Evolutionary conservation across 2,888 invertebrate species (phyloP), one percentile per base, ranked within the genome.

Genomic region (Hydropsyche betteni): DNA sequence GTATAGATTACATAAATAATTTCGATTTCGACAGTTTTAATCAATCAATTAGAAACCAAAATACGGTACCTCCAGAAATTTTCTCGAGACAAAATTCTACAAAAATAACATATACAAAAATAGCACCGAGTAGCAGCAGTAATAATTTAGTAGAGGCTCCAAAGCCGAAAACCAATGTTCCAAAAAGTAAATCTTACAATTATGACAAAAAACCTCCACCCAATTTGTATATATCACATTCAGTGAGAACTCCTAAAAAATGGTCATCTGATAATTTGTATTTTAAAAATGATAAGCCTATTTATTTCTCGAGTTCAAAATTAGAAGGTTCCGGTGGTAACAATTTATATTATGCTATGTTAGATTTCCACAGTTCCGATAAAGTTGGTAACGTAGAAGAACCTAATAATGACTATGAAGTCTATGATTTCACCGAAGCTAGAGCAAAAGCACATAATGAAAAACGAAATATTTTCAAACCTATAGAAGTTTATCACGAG

Each of bases 281-380:
- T 8, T 77, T 74, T 34, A 79, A 79, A 77, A 79, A 70, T 58
- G 12, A 68, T 12, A 52, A 73, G n/a, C 34, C 76, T 2, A 50
- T 55, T 6, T 79, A 79, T 74, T 51, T 71, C 33, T 16, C 70
- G 10, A 50, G 6, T 24, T 24, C 74, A 8, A 53, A 36, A 12
- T 36, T 69, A 6, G 51, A 12, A 10, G 71, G 68, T 44, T n/a
- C 51, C 12, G 73, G 74, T 38, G 55, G 69, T 51, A 76, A 68
- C 16, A 76, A 77, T 68, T 34, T 77, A 10, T 77, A 76, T 38
- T 79, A 79, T 16, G 79, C 79, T 1, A 51, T 76, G 74, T 64
- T 79, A 44, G 79, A 79, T 73, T 79, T 79, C 69, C 52, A 55
- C 2, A 6, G 10, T n/a, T 12, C 38, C 5, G 7, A 16, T 7